Evolutionary conservation across 2,888 invertebrate species (phyloP).

Genomic region (Drosophila merina): DNA sequence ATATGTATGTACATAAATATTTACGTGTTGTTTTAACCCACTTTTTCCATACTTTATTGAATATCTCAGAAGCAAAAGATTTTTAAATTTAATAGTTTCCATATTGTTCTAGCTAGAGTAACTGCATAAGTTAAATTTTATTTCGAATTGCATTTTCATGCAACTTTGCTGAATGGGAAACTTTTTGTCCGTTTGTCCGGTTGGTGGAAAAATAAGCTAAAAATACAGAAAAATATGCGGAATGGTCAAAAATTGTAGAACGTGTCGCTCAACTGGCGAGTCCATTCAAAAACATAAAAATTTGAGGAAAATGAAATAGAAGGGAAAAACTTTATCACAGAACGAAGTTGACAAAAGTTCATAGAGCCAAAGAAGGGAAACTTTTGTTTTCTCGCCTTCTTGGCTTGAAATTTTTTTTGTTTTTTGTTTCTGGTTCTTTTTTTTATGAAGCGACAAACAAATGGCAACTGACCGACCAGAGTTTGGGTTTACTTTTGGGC

Average conservation of each 20-base stretch:
- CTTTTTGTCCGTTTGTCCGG: slow-evolving; percentile 41
- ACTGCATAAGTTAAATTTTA: slow-evolving; percentile 63
- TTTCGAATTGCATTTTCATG: slow-evolving; percentile 62
- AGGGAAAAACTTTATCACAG: slow-evolving; percentile 60
- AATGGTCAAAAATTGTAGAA: slow-evolving; percentile 41
- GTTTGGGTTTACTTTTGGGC: neutral
- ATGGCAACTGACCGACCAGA: slow-evolving; percentile 48
- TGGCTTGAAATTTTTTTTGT: slow-evolving; percentile 43
- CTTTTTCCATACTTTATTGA: slow-evolving; percentile 1
- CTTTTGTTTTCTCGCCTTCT: slow-evolving; percentile 73
- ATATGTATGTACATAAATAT: neutral
- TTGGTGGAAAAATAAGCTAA: slow-evolving; percentile 3
- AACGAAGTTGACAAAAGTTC: slow-evolving; percentile 62
- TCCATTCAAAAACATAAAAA: slow-evolving; percentile 34
- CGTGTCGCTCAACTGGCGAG: slow-evolving; percentile 7
- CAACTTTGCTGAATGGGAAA: slow-evolving; percentile 57
- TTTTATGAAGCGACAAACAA: slow-evolving; percentile 66
- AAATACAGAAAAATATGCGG: slow-evolving; percentile 21
- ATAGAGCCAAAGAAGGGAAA: slow-evolving; percentile 60
- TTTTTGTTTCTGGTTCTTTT: slow-evolving; percentile 17
- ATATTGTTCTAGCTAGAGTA: slow-evolving; percentile 42
- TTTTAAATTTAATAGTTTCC: slow-evolving; percentile 51
- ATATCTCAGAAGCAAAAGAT: neutral
- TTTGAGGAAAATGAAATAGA: slow-evolving; percentile 37
- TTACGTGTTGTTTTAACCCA: neutral